Evolutionary conservation across 2,888 invertebrate genomes (phyloP).

Genomic region (Abrostola tripartita): DNA sequence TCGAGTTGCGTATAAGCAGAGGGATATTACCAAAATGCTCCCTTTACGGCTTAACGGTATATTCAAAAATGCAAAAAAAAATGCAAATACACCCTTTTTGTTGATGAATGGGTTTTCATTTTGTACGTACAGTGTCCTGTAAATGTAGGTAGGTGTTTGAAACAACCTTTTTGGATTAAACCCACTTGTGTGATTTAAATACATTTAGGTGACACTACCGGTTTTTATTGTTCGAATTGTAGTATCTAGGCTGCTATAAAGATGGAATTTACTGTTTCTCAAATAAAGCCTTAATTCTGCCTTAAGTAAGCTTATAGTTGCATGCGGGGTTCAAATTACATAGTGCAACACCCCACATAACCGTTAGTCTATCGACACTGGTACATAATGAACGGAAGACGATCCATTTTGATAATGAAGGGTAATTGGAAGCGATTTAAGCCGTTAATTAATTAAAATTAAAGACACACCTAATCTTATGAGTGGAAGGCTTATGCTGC

Average conservation of each 20-base stretch:
- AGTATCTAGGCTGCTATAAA: background rate
- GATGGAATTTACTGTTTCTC: background rate
- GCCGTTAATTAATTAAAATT: background rate
- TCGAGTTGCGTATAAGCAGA: no score
- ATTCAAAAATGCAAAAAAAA: no score
- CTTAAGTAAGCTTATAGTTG: background rate
- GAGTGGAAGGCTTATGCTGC: no score
- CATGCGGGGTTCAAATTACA: background rate
- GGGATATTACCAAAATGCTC: no score
- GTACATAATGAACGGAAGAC: background rate
- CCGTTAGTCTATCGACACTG: background rate
- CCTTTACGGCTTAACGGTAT: no score
- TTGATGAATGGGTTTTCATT: background rate
- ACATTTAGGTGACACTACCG: no score
- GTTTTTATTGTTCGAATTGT: no score
- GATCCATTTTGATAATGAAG: background rate
- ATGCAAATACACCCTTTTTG: background rate
- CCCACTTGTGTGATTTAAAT: no score
- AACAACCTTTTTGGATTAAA: background rate
- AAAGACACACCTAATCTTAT: background rate
- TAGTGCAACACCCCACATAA: background rate
- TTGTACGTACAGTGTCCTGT: background rate
- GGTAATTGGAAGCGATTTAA: conserved; percentile 4
- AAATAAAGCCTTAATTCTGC: background rate
- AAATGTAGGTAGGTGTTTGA: background rate